Evolutionary conservation across 1,140 invertebrate genomes (phyloP).

Genomic region (Grapholita molesta): DNA sequence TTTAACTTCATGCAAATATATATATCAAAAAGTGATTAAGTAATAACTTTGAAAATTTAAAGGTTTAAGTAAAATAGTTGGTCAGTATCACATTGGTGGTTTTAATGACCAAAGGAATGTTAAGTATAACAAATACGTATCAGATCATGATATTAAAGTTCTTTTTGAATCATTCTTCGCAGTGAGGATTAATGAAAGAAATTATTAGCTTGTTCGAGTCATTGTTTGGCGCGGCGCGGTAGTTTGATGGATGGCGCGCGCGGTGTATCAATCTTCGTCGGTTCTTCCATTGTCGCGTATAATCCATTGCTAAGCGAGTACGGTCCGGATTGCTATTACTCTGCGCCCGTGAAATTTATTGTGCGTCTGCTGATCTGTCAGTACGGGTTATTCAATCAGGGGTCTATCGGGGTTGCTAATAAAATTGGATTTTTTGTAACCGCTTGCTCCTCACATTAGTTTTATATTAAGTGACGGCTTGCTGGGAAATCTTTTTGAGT

Average conservation of each 20-base stretch:
- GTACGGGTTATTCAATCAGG: neutral
- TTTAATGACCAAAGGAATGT: too few species aligned
- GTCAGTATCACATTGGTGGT: too few species aligned
- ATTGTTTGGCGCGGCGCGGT: slow-evolving; percentile 29
- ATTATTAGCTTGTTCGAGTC: slow-evolving; percentile 33
- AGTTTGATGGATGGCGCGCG: slow-evolving; percentile 36
- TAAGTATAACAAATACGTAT: too few species aligned
- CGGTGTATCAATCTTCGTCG: slow-evolving; percentile 47
- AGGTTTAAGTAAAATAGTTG: too few species aligned
- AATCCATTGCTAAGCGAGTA: slow-evolving; percentile 3
- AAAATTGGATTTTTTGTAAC: too few species aligned
- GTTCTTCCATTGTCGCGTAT: slow-evolving; percentile 33
- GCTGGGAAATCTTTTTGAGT: too few species aligned
- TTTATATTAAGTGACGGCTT: too few species aligned
- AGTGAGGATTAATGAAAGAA: slow-evolving; percentile 40
- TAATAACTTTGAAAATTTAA: too few species aligned
- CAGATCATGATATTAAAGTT: too few species aligned
- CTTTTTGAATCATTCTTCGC: neutral
- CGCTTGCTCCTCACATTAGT: too few species aligned
- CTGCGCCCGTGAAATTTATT: neutral
- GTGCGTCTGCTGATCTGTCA: neutral
- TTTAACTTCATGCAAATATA: too few species aligned
- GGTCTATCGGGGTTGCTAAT: neutral
- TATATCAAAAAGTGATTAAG: too few species aligned
- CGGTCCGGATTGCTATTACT: neutral